A percentile compares a stretch with the other conserved stretches of the same genome.
Evolutionary conservation across 2,888 invertebrate species (phyloP).

Genomic region (Pammene aurita): DNA sequence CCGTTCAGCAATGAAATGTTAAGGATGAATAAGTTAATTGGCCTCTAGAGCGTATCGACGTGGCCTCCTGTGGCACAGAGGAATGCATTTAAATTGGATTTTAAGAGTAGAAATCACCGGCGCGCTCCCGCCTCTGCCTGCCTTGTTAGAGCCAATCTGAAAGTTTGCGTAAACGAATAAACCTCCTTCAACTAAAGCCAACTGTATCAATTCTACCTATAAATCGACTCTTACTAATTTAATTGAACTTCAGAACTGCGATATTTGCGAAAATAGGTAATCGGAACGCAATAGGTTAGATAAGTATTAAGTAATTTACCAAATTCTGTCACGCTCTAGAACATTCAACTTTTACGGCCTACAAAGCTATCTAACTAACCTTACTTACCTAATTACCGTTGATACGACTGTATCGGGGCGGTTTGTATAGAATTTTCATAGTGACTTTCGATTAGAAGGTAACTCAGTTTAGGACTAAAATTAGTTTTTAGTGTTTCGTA

Average conservation of each 20-base stretch:
- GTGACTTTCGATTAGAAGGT: no score
- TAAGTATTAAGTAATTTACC: no score
- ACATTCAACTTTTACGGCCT: no score
- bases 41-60: constrained; percentile 79
- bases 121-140: constrained; percentile 72
- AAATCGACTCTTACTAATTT: constrained; percentile 41
- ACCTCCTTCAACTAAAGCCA: constrained; percentile 74
- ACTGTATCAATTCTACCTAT: constrained; percentile 67
- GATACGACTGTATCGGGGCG: no score
- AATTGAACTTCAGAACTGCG: constrained; percentile 27
- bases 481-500: no score
- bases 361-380: no score
- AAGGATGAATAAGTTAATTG: constrained; percentile 84
- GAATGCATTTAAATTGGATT: constrained; percentile 84
- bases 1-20: constrained; percentile 69
- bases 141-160: constrained; percentile 82
- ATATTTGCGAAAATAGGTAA: background rate
- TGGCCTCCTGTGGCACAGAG: constrained; percentile 80
- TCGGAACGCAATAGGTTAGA: no score
- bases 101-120: constrained; percentile 83
- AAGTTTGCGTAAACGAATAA: constrained; percentile 83
- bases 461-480: no score
- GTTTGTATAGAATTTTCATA: no score
- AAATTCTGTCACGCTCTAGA: no score
- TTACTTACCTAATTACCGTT: no score